Conservation (phyloP, 1,140 invertebrate species). For the Ooceraea biroi region DNA sequence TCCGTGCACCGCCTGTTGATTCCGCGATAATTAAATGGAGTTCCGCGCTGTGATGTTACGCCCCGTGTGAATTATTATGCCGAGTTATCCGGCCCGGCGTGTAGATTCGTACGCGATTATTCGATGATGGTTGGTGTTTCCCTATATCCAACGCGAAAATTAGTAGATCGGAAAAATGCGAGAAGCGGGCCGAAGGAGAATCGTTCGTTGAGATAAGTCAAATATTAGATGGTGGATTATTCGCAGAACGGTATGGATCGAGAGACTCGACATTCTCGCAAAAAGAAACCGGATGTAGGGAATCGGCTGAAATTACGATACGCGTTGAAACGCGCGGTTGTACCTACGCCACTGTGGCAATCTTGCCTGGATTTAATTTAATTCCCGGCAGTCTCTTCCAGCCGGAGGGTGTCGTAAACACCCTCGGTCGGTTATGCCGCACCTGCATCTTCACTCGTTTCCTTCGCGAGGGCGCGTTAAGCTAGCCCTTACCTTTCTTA, state of each 20-base stretch:
- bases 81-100: conserved; percentile 28
- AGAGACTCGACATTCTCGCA: no score
- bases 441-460: conserved; percentile 65
- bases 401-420: conserved; percentile 72
- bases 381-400: conserved; percentile 69
- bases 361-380: conserved; percentile 73
- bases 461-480: conserved; percentile 55
- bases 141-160: not conserved
- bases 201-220: not conserved
- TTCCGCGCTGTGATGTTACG: conserved; percentile 46
- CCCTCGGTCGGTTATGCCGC: conserved; percentile 66
- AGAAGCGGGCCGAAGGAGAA: not conserved
- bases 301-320: conserved; percentile 2
- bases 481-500: conserved; percentile 61
- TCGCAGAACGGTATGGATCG: no score
- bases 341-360: conserved; percentile 56
- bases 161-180: not conserved
- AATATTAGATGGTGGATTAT: not conserved
- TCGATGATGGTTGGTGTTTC: not conserved
- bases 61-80: conserved; percentile 52
- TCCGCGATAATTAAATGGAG: conserved; percentile 60
- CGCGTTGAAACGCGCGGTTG: not conserved
- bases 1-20: conserved; percentile 55
- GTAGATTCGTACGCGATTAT: conserved; percentile 17
- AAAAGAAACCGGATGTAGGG: not conserved